Base-by-base conservation (phyloP, 2,888 invertebrate species). In the Drosophila paranaensis region DNA sequence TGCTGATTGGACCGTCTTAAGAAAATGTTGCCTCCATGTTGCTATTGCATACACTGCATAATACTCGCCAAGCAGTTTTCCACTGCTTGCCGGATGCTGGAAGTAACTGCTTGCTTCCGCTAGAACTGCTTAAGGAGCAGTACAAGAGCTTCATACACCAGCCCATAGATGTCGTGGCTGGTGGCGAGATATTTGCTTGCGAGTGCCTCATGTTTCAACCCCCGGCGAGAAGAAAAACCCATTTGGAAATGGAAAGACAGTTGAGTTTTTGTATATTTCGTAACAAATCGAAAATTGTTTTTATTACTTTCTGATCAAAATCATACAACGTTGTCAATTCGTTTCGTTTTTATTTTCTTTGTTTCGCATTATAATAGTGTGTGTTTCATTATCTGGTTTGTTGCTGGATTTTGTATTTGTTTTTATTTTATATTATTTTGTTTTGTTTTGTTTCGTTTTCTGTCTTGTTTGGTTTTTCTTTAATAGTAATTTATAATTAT, bases 301-400 rank as follows among this genome's bases (percentile, higher is more conserved):
- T 87, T 87, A 85, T 89, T 90, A 90, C 86, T 90, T 90, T 90
- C 90, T 92, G 91, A 92, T 92, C 91, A 92, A 92, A 92, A 92
- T 92, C 90, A 92, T 92, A 92, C 92, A 92, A 92, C 91, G 90
- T 90, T 92, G 82, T 91, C 90, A 92, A 92, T 91, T 91, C 87
- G 90, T 91, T 90, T 75, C 77, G 73, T 73, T 70, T 70, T 54
- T 51, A 40, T 46, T 57, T 56, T 65, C 57, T 55, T 70, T 70
- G 27, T 69, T 54, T 74, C 76, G 75, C 73, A 62, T 79, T 81
- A 79, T 81, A 73, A 77, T 81, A 74, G 74, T 81, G 74, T 81
- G 74, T 77, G 74, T 77, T 60, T 74, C 58, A 62, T 75, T 75
- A 90, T 90, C 82, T 81, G 86, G 81, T 87, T 68, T 74, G 72